Percentiles rank a stretch among this genome's conserved stretches.
These are phyloP conservation scores for Metridium senile DNA, from an alignment of 92 coral and sea anemone genomes.

Conservation along the genomic window DNA sequence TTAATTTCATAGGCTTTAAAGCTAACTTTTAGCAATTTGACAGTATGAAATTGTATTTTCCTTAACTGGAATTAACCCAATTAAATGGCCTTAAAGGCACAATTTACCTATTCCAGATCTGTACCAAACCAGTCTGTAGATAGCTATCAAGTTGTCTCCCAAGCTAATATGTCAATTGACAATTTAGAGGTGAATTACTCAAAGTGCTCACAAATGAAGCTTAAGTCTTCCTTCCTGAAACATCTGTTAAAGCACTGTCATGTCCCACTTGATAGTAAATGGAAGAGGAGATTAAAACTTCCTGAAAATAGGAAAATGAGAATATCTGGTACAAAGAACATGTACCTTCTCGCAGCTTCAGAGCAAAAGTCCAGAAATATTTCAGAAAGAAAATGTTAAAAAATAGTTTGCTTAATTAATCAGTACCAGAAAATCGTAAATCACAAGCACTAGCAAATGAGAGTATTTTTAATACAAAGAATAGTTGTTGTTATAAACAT, in stretches of 20 bases:
- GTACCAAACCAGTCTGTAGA: neutral
- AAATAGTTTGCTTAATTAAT: neutral
- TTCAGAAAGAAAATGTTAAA: neutral
- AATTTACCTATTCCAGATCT: slow-evolving; percentile 4
- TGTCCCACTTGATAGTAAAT: slow-evolving; percentile 30
- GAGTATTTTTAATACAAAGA: slow-evolving; percentile 7
- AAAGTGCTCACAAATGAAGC: neutral
- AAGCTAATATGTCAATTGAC: neutral
- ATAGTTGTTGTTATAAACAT: neutral
- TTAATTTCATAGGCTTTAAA: slow-evolving; percentile 16
- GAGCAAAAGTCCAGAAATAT: neutral
- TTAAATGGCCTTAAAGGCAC: neutral
- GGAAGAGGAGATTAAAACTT: neutral
- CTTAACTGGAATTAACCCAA: neutral
- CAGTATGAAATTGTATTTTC: slow-evolving; percentile 15
- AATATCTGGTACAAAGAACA: neutral
- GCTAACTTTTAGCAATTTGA: slow-evolving; percentile 1
- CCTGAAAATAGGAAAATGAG: neutral
- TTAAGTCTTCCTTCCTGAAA: neutral
- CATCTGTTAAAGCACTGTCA: slow-evolving; percentile 4
- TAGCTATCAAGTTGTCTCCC: neutral
- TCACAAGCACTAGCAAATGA: slow-evolving; percentile 2
- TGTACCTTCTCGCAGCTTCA: slow-evolving; percentile 5
- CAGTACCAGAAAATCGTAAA: neutral
- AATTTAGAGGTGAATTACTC: neutral